Evolutionary conservation across 2,888 invertebrate species (phyloP).

Genomic region (Tenthredo amoena): DNA sequence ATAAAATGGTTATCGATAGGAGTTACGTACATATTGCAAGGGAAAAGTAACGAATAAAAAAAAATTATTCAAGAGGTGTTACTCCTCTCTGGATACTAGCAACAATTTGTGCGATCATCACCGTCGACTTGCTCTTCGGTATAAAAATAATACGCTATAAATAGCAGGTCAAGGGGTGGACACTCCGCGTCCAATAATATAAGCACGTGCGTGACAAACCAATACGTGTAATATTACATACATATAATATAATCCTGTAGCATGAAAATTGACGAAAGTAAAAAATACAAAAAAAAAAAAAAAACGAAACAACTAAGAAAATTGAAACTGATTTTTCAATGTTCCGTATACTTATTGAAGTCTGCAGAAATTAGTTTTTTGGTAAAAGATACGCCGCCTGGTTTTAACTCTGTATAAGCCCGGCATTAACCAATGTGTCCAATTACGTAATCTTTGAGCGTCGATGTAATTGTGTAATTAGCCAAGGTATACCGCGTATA

Average conservation of each 20-base stretch:
- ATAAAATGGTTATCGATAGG: neutral
- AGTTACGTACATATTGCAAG: neutral
- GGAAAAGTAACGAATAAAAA: neutral
- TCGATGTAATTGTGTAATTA: constrained; percentile 5
- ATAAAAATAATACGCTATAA: constrained; percentile 37
- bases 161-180: constrained; percentile 37
- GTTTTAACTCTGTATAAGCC: neutral
- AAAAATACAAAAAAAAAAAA: neutral
- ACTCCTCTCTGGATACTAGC: neutral
- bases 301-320: neutral
- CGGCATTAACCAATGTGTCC: neutral
- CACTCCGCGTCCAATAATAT: neutral
- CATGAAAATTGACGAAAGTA: neutral
- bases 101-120: constrained; percentile 4
- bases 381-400: neutral
- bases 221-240: neutral
- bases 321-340: neutral
- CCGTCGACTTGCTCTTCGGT: neutral
- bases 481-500: neutral
- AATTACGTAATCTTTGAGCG: neutral
- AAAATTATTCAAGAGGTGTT: neutral
- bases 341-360: neutral
- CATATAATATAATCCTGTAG: neutral
- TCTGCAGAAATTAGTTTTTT: too few relatives aligned
- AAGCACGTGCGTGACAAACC: neutral